Percentiles rank a stretch among this genome's conserved stretches.
These are phyloP conservation scores for Campaea margaritaria DNA, from an alignment of 2,888 invertebrate genomes.

Conservation along the genomic window DNA sequence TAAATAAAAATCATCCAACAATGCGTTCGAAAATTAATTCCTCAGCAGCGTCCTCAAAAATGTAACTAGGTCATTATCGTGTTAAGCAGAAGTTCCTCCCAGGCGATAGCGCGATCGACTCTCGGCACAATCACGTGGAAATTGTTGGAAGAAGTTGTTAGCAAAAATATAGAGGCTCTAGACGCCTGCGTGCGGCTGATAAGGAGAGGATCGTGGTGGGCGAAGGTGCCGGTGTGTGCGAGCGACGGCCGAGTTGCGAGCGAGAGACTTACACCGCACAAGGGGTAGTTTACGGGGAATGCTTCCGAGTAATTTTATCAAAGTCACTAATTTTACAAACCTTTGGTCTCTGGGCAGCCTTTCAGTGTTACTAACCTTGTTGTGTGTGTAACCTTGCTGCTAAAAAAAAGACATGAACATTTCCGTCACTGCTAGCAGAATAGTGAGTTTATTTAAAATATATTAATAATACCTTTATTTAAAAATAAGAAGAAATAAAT, in stretches of 20 bases:
- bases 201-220: slow-evolving; percentile 65
- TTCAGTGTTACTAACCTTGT: too few relatives aligned
- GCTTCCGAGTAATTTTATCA: too few relatives aligned
- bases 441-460: too few relatives aligned
- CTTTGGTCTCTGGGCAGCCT: too few relatives aligned
- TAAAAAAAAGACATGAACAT: too few relatives aligned
- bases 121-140: slow-evolving; percentile 63
- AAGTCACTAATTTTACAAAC: too few relatives aligned
- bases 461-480: too few relatives aligned
- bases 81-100: slow-evolving; percentile 25
- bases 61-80: slow-evolving; percentile 30
- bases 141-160: slow-evolving; percentile 82
- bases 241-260: slow-evolving; percentile 4
- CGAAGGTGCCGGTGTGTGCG: slow-evolving; percentile 7
- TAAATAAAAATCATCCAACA: neutral
- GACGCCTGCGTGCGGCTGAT: slow-evolving; percentile 77
- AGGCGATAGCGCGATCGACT: slow-evolving; percentile 38
- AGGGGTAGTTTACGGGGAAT: too few relatives aligned
- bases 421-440: too few relatives aligned
- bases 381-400: too few relatives aligned
- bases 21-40: slow-evolving; percentile 1
- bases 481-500: too few relatives aligned
- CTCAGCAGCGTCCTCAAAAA: slow-evolving; percentile 25
- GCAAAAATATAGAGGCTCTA: slow-evolving; percentile 76
- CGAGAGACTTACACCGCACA: neutral